These are phyloP conservation scores for Ancistrus triradiatus DNA, from an alignment of 2,113 vertebrate genomes.

Conservation along the genomic window DNA sequence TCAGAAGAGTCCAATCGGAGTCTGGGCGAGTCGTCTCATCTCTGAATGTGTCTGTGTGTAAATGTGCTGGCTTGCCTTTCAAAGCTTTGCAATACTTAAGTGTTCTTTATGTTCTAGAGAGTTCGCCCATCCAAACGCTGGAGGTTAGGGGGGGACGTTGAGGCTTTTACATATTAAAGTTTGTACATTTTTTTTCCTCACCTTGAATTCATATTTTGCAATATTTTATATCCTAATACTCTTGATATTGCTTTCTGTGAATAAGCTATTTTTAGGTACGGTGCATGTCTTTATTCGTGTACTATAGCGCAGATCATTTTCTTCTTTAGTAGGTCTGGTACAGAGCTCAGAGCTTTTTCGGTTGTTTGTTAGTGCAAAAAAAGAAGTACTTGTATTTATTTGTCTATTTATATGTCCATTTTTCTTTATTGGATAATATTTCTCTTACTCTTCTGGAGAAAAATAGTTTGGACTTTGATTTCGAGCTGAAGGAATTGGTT, in stretches of 20 bases:
- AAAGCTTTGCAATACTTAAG: constrained; percentile 65
- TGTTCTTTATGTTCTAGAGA: constrained; percentile 12
- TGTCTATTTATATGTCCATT: constrained; percentile 65
- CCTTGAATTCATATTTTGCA: constrained; percentile 66
- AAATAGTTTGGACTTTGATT: constrained; percentile 52
- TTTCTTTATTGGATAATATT: constrained; percentile 48
- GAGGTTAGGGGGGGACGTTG: constrained; percentile 2
- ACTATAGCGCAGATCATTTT: constrained; percentile 50
- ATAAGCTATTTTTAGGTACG: constrained; percentile 68
- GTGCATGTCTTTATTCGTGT: constrained; percentile 62
- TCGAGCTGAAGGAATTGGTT: no score
- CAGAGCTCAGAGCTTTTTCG: constrained; percentile 13
- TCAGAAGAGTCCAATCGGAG: no score
- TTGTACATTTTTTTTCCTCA: constrained; percentile 52
- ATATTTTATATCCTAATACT: constrained; percentile 66
- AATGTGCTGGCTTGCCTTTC: constrained; percentile 40
- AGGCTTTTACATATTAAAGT: constrained; percentile 40
- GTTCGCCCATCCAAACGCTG: no score
- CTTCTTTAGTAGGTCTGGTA: constrained; percentile 32
- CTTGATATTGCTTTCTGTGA: constrained; percentile 71
- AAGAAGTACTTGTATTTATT: constrained; percentile 63
- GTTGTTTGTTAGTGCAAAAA: constrained; percentile 26
- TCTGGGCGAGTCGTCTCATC: no score
- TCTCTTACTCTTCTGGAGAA: constrained; percentile 52
- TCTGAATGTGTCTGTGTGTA: constrained; percentile 39